Base-by-base conservation (phyloP, 2,797 vertebrate genomes). In the Hippopotamyrus pictus region DNA sequence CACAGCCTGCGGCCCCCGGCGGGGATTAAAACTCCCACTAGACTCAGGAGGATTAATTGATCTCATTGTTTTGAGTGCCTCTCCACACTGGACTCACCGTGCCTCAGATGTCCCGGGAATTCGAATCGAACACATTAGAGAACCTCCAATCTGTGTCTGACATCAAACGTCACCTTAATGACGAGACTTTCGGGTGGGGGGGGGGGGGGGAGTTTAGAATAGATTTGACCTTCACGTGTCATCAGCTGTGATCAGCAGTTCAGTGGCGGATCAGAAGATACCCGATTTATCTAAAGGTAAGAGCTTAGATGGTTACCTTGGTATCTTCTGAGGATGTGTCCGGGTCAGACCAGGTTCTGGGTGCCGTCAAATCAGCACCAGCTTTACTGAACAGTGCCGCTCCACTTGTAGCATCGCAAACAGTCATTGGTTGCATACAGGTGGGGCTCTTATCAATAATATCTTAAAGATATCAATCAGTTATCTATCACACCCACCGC, bases 31-130 rank as follows among this genome's bases (percentile, higher is more conserved):
- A n/a, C 7, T 88, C 50, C 29, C 14, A 3, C 14, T 92, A 92
- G 90, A 94, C 93, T 93, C 91, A 93, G 94, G 90, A 92, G 92
- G 93, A 94, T 95, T 94, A 93, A 95, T 93, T 95, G 91, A 94
- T 93, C 94, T 92, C 93, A 92, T 85, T 90, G 91, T 91, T 89
- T 79, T 89, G 92, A 89, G 33, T 86, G 51, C 76, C 65, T 88
- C 76, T 90, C 89, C 73, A 86, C 65, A 54, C 46, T 22, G 92
- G 91, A 92, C 62, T 89, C 90, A 93, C 90, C 1, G 84, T 33
- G 90, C 87, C 29, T 17, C 89, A 88, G 79, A 90, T 92, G 92
- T 92, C 93, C 41, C 79, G 92, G 93, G 25, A 57, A 53, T 57
- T 86, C 4, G 22, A 85, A 25, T 53, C 12, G 5, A 86, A 54